phyloP scores from a whole-genome alignment of 2,888 invertebrate species.

The Amiota minor region DNA sequence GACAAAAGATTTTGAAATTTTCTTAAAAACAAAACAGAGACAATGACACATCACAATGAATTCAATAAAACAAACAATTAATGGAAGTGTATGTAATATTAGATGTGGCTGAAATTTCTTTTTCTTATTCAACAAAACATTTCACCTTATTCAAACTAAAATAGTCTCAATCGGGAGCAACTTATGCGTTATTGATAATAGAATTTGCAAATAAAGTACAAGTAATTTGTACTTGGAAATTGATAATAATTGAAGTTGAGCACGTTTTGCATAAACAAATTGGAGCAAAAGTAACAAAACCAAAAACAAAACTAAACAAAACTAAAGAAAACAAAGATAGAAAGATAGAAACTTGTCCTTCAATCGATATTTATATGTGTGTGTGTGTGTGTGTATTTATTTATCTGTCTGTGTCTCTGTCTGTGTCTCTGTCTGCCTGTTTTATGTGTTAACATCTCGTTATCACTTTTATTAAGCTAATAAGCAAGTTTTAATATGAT shows the following conservation, averaged over 20 bases:
- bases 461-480: conserved; percentile 14
- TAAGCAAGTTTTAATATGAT: background rate
- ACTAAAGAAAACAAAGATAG: conserved; percentile 44
- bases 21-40: no score
- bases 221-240: conserved; percentile 54
- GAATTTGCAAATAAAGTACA: conserved; percentile 57
- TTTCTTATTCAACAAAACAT: conserved; percentile 4
- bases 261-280: conserved; percentile 26
- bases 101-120: background rate
- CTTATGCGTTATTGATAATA: conserved; percentile 46
- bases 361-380: background rate
- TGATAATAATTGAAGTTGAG: conserved; percentile 32
- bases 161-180: conserved; percentile 53
- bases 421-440: background rate
- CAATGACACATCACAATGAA: no score
- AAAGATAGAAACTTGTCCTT: background rate
- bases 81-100: no score
- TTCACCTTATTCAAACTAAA: conserved; percentile 30
- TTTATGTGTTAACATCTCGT: background rate
- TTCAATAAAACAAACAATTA: no score
- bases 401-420: background rate
- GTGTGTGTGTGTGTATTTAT: background rate
- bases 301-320: conserved; percentile 42
- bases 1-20: no score
- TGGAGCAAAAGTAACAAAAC: conserved; percentile 29